Evolutionary conservation across 64 coral and sea anemone genomes (phyloP).

Genomic region (Montipora cactus): DNA sequence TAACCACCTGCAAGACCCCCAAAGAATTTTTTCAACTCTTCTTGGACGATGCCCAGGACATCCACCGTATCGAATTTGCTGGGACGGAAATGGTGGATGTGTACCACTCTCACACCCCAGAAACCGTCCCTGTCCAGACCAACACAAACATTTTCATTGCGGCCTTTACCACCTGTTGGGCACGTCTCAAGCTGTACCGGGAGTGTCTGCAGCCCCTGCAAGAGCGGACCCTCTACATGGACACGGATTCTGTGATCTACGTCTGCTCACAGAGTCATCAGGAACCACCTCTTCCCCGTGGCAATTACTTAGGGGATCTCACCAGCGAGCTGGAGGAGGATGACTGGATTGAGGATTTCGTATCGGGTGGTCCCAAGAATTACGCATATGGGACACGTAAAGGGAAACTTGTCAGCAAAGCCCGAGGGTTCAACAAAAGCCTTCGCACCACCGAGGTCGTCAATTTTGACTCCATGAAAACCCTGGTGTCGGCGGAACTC

Average conservation of each 20-base stretch:
- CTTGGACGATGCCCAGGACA: neutral
- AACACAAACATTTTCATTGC: conserved; percentile 37
- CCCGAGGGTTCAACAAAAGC: neutral
- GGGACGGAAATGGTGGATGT: neutral
- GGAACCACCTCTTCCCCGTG: neutral
- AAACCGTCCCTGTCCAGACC: neutral
- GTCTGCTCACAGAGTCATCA: neutral
- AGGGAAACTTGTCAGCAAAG: neutral
- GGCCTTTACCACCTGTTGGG: conserved; percentile 47
- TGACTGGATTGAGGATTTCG: conserved; percentile 6
- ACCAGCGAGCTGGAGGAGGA: conserved; percentile 7
- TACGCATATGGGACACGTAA: neutral
- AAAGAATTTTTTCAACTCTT: neutral
- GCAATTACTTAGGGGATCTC: conserved; percentile 17
- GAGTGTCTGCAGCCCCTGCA: neutral
- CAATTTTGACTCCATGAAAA: conserved; percentile 4
- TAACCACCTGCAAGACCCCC: neutral
- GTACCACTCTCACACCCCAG: neutral
- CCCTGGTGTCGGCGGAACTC: no score
- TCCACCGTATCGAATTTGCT: neutral
- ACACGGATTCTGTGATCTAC: neutral
- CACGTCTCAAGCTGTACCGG: conserved; percentile 40
- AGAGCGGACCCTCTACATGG: neutral
- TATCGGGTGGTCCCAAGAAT: neutral
- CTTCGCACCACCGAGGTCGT: neutral